A percentile compares a stretch with the other conserved stretches of the same genome.
phyloP scores from a whole-genome alignment of 2,113 vertebrate genomes.

The Catharus fuscescens region DNA sequence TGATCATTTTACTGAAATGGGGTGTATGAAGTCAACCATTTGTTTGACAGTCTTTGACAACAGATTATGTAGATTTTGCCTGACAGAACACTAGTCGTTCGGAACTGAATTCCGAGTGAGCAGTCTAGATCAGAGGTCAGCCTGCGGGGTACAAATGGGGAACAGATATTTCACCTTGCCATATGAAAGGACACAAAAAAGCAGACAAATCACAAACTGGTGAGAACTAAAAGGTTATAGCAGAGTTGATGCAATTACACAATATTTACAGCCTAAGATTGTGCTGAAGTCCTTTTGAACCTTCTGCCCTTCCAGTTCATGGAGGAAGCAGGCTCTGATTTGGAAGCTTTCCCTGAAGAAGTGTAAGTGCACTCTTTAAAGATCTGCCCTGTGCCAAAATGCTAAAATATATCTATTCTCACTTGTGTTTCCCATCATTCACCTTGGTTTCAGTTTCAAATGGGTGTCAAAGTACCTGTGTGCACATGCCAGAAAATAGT shows the following conservation, averaged over 20 bases:
- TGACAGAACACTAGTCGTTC: slow-evolving; percentile 63
- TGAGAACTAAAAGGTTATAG: slow-evolving; percentile 64
- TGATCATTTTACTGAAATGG: slow-evolving; percentile 70
- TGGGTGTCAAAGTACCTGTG: not conserved
- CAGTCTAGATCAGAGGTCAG: slow-evolving; percentile 67
- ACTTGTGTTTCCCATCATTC: not conserved
- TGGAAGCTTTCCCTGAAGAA: slow-evolving; percentile 5
- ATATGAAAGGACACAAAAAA: slow-evolving; percentile 48
- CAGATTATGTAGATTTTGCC: slow-evolving; percentile 76
- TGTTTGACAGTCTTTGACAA: slow-evolving; percentile 77
- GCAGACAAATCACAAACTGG: slow-evolving; percentile 21
- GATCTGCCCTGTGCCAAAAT: not conserved
- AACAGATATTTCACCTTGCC: slow-evolving; percentile 64
- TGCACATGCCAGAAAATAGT: not conserved
- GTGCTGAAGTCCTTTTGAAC: slow-evolving; percentile 61
- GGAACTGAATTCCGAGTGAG: slow-evolving; percentile 66
- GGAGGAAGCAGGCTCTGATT: not conserved
- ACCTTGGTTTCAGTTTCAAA: not conserved
- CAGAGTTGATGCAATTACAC: slow-evolving; percentile 65
- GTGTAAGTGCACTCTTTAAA: not conserved
- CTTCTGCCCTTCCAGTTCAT: not conserved
- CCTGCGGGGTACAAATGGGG: slow-evolving; percentile 36
- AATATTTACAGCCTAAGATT: slow-evolving; percentile 71
- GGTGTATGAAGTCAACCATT: slow-evolving; percentile 72
- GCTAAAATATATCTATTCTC: not conserved